phyloP scores from a whole-genome alignment of 2,797 vertebrate species.

The Tokudaia muenninki region DNA sequence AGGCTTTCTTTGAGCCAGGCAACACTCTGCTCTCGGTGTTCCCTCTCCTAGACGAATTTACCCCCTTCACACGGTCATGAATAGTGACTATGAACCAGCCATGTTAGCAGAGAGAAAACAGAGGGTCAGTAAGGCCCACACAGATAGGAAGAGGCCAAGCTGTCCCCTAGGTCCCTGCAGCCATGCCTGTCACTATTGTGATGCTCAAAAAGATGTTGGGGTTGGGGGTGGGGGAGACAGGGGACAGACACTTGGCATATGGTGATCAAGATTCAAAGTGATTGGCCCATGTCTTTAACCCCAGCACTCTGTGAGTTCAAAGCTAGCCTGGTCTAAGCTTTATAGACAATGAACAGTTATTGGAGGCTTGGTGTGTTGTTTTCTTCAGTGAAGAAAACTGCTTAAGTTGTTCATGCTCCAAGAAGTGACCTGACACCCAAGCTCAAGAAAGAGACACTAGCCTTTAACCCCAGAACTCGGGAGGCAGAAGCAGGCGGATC shows the following conservation, averaged over 20 bases:
- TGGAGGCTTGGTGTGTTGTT: not conserved
- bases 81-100: not conserved
- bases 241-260: not conserved
- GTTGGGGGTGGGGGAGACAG: not conserved
- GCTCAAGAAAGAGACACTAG: not conserved
- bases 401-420: not conserved
- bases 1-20: not conserved
- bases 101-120: not conserved
- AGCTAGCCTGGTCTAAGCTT: not conserved
- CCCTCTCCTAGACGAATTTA: not conserved
- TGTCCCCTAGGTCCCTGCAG: not conserved
- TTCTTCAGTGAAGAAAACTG: not conserved
- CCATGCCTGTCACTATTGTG: fast-evolving
- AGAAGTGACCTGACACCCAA: no score
- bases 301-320: not conserved
- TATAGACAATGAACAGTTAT: not conserved
- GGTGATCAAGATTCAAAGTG: not conserved
- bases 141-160: not conserved
- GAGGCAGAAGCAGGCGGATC: not conserved
- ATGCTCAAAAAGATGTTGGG: not conserved
- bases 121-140: not conserved
- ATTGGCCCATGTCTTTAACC: not conserved
- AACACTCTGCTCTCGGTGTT: not conserved
- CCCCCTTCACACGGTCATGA: not conserved
- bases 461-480: not conserved